Base-by-base conservation (phyloP, 2,888 invertebrate genomes). In the Cosmia pyralina region DNA sequence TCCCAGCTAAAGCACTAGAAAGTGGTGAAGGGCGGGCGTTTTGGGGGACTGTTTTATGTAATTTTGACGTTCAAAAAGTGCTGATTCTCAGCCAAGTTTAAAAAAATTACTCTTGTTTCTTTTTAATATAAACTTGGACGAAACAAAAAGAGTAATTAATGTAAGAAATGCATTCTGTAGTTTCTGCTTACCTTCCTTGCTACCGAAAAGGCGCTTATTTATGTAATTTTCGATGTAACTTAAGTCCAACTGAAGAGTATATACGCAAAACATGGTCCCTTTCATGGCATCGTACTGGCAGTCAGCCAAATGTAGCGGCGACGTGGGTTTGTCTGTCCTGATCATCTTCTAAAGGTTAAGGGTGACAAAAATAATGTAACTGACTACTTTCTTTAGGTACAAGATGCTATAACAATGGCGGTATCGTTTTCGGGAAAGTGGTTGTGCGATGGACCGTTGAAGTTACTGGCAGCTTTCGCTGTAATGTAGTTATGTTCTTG, bases 351-450 rank as follows among this genome's bases (percentile, higher is more conserved):
- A 93, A 94, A 94, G 94, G 92, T 93, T 93, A 94, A 92, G 89
- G 93, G 93, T 94, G 92, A 93, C 89, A 87, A 91, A 91, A 92
- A 92, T 92, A 92, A 92, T 91, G 84, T 90, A 88, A 91, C 86
- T 88, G 88, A 87, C 88, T 87, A 89, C 85, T 89, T 88, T 84
- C 85, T 84, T 86, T 84, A 85, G 84, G 85, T 82, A 87, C 81
- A 88, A 89, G 84, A 69, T 75, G 73, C 84, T 85, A 86, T 86
- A 84, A 79, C 74, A 83, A 83, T 84, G 74, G 79, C 78, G 65
- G 80, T 86, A 77, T 77, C 63, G 28, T 57, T 69, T 59, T 65
- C 44, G 2, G 69, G 53, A 66, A 60, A 65, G 69, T 79, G 62
- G 77, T 68, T 75, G 70, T 79, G 73, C 73, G 78, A 83, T 84